Evolutionary conservation across 2,113 vertebrate species (phyloP), one percentile per base, ranked within the genome.

Genomic region (Cacatua alba): DNA sequence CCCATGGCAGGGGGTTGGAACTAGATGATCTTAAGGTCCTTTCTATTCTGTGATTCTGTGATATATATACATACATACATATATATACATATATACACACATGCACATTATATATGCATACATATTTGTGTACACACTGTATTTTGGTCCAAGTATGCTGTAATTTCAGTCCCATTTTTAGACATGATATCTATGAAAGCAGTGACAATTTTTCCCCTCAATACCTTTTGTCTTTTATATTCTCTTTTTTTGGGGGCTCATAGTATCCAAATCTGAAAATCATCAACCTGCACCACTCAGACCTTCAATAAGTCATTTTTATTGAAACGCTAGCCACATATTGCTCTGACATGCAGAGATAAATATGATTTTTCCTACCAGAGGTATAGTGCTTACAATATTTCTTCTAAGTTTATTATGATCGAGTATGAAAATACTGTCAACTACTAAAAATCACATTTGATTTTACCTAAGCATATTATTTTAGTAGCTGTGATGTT

Each of bases 401-500:
- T 64, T 11, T 64, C 28, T 97, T 95, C 17, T 77, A 86, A 85
- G 78, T 90, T 93, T 93, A 68, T 60, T 81, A 76, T 64, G 21
- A 10, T 72, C 44, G 80, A n/a, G 71, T 82, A 70, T 39, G 28
- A 90, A 69, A 86, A 82, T 46, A 59, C 33, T 52, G 23, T 53
- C 81, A 52, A 71, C 94, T 92, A 75, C 91, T 86, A 62, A 83
- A 95, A 86, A 86, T 43, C 21, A 18, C 44, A 52, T 92, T 94
- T 77, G 25, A 11, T 85, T 91, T 95, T 92, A 90, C 64, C 59
- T 70, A 93, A 94, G 86, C 82, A 28, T 94, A 97, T 96, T 96
- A 94, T 51, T 95, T 97, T 87, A 94, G 94, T 84, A 67, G 20
- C 43, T 96, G 41, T 92, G 82, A 86, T 82, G 57, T 82, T 97